These are phyloP conservation scores for Idaea dimidiata DNA, from an alignment of 2,888 invertebrate genomes.

Conservation along the genomic window DNA sequence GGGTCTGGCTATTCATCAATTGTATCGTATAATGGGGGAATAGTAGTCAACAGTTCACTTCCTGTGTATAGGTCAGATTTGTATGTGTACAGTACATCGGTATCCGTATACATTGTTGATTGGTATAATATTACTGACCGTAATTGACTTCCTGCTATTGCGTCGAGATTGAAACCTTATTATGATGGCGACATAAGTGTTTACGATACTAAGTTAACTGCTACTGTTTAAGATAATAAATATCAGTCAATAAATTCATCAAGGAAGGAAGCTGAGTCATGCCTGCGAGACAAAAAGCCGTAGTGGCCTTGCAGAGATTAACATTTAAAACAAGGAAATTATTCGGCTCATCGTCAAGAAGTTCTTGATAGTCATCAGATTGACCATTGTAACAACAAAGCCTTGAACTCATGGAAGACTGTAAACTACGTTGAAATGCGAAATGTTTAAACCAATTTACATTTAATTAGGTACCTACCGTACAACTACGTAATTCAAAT, in stretches of 20 bases:
- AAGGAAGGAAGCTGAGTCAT: constrained; percentile 26
- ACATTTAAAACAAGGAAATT: constrained; percentile 20
- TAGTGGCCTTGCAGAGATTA: constrained; percentile 28
- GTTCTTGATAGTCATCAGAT: background rate
- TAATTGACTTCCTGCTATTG: constrained; percentile 34
- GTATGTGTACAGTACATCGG: constrained; percentile 30
- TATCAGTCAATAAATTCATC: constrained; percentile 13
- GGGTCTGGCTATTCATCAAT: constrained; percentile 71
- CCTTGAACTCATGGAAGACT: background rate
- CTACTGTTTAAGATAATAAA: background rate
- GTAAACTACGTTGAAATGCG: background rate
- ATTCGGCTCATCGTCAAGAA: constrained; percentile 14
- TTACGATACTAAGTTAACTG: background rate
- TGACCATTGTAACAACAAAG: background rate
- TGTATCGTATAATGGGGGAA: constrained; percentile 66
- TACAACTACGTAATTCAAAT: background rate
- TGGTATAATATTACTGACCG: constrained; percentile 22
- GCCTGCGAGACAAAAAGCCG: constrained; percentile 22
- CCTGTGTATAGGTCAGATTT: constrained; percentile 46
- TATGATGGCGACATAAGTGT: constrained; percentile 7
- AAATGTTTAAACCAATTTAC: background rate
- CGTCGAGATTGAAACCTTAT: constrained; percentile 22
- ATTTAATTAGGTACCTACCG: background rate
- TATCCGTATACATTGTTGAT: constrained; percentile 19
- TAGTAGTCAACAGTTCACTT: constrained; percentile 67